Evolutionary conservation across 2,797 vertebrate genomes (phyloP).

Genomic region (Pseudomugil gertrudae): DNA sequence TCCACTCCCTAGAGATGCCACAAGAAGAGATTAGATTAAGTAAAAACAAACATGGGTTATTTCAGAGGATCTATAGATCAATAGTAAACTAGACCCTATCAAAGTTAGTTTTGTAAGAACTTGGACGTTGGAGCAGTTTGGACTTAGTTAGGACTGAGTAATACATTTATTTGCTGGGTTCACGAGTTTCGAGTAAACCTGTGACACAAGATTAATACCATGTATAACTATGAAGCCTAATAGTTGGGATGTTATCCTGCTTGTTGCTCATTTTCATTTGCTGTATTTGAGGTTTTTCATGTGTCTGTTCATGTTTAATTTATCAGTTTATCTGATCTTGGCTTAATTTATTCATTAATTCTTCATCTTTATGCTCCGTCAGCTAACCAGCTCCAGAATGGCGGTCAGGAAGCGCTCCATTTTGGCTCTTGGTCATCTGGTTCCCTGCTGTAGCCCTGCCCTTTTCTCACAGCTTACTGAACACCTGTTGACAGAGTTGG

Average conservation of each 20-base stretch:
- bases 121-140: background rate
- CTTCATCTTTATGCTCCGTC: slow-evolving; percentile 20
- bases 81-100: background rate
- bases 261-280: background rate
- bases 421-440: slow-evolving; percentile 90
- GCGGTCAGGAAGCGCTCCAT: slow-evolving; percentile 94
- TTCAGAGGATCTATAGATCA: background rate
- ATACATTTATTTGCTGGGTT: background rate
- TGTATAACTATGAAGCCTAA: background rate
- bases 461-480: slow-evolving; percentile 91
- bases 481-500: slow-evolving; percentile 85
- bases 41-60: background rate
- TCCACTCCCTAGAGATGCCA: background rate
- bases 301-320: background rate
- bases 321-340: background rate
- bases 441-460: slow-evolving; percentile 87
- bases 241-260: background rate
- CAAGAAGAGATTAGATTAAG: background rate
- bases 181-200: background rate
- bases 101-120: background rate
- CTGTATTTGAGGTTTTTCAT: background rate
- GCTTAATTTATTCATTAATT: background rate
- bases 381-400: slow-evolving; percentile 91
- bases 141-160: background rate
- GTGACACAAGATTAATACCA: background rate